phyloP scores from a whole-genome alignment of 2,113 vertebrate genomes.

The Typhlomys cinereus region DNA sequence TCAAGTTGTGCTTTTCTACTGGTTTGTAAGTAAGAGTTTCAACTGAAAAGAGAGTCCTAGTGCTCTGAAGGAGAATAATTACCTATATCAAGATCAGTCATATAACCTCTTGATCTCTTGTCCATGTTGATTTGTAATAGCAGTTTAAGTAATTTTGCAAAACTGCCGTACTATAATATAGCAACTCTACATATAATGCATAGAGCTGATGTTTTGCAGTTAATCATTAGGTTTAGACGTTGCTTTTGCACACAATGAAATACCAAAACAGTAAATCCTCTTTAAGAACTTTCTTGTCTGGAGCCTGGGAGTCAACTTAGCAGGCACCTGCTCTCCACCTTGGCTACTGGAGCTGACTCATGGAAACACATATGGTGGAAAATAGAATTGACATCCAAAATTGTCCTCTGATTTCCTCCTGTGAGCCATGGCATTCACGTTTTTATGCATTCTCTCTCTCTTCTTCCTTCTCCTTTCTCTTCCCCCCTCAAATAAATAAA shows the following conservation, averaged over 20 bases:
- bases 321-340: no score
- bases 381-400: no score
- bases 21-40: conserved; percentile 29
- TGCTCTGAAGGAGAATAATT: background rate
- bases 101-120: conserved; percentile 17
- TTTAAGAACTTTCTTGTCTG: no score
- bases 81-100: background rate
- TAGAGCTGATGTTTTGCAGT: background rate
- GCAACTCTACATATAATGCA: background rate
- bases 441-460: no score
- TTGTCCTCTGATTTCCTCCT: no score
- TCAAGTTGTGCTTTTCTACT: background rate
- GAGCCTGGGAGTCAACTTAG: no score
- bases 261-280: conserved; percentile 47
- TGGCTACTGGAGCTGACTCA: no score
- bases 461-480: no score
- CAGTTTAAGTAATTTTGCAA: background rate
- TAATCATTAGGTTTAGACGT: conserved; percentile 41
- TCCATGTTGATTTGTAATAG: conserved; percentile 28
- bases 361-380: no score
- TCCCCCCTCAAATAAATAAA: no score
- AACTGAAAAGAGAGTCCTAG: background rate
- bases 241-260: background rate
- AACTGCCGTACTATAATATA: background rate
- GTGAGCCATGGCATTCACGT: no score